Conservation (phyloP, 2,113 vertebrate genomes). For the Zapornia atra region DNA sequence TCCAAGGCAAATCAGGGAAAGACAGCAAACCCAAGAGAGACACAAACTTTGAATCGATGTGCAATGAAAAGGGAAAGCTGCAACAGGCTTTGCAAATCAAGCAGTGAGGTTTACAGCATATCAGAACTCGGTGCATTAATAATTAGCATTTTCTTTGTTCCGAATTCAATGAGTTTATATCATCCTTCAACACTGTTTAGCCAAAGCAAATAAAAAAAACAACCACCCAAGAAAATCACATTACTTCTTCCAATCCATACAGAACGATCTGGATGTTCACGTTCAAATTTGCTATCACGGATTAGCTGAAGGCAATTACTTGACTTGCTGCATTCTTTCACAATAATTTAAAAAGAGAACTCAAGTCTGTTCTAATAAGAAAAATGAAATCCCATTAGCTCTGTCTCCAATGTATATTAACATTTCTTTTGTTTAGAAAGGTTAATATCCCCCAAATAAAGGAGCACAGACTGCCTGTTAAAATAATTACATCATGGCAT, state of each 20-base stretch:
- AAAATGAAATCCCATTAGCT: constrained; percentile 85
- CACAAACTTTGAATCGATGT: not conserved
- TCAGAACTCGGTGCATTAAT: constrained; percentile 52
- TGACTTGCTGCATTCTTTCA: constrained; percentile 76
- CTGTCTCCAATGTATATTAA: constrained; percentile 80
- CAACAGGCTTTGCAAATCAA: constrained; percentile 60
- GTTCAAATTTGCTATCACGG: constrained; percentile 77
- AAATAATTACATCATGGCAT: constrained; percentile 86
- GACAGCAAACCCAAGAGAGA: not conserved
- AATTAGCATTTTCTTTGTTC: constrained; percentile 77
- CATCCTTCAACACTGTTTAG: constrained; percentile 74
- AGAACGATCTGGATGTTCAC: constrained; percentile 78
- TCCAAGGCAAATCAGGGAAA: not conserved
- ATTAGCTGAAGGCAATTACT: constrained; percentile 86
- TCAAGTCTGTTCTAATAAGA: constrained; percentile 80
- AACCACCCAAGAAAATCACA: constrained; percentile 68
- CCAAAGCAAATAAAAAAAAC: constrained; percentile 76
- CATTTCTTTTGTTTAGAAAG: constrained; percentile 85
- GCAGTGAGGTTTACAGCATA: not conserved
- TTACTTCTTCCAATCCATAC: constrained; percentile 71
- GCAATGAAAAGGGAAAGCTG: constrained; percentile 17
- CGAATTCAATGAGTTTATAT: constrained; percentile 71
- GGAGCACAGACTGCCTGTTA: constrained; percentile 83
- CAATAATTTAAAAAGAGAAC: constrained; percentile 74
- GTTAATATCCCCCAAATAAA: constrained; percentile 87